Conservation (phyloP, 2,888 invertebrate genomes). For the Meiosimyza platycephala region DNA sequence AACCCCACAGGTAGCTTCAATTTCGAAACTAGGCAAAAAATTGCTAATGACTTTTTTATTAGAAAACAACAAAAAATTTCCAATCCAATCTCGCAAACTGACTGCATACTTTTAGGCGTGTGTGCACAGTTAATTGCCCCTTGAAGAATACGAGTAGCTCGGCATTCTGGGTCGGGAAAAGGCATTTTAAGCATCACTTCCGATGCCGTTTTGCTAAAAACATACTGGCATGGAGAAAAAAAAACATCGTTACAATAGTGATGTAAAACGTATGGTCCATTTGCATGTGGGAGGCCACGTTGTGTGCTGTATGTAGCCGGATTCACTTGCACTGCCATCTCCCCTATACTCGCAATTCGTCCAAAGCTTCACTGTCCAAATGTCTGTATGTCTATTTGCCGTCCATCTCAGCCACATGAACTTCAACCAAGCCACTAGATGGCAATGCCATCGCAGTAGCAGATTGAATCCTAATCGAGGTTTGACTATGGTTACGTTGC, state of each 20-base stretch:
- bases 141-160: constrained; percentile 56
- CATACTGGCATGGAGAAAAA: constrained; percentile 5
- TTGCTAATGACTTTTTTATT: constrained; percentile 20
- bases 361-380: neutral
- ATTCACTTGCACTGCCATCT: constrained; percentile 24
- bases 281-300: constrained; percentile 18
- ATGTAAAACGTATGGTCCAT: constrained; percentile 14
- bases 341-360: neutral
- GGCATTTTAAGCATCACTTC: constrained; percentile 52
- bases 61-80: constrained; percentile 11
- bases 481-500: constrained; percentile 65
- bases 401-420: constrained; percentile 3
- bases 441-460: constrained; percentile 45
- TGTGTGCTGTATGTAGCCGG: constrained; percentile 37
- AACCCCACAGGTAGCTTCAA: too few relatives aligned
- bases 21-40: neutral
- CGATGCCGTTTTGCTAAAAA: constrained; percentile 41
- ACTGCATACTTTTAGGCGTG: constrained; percentile 37
- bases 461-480: constrained; percentile 65
- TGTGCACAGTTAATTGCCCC: constrained; percentile 59
- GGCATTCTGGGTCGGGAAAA: constrained; percentile 42
- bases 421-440: neutral
- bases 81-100: constrained; percentile 28
- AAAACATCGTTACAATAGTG: constrained; percentile 19
- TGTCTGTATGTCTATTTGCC: constrained; percentile 1